Evolutionary conservation across 35 echinoderm and acorn worm species (phyloP).

Genomic region (Heliocidaris tuberculata): DNA sequence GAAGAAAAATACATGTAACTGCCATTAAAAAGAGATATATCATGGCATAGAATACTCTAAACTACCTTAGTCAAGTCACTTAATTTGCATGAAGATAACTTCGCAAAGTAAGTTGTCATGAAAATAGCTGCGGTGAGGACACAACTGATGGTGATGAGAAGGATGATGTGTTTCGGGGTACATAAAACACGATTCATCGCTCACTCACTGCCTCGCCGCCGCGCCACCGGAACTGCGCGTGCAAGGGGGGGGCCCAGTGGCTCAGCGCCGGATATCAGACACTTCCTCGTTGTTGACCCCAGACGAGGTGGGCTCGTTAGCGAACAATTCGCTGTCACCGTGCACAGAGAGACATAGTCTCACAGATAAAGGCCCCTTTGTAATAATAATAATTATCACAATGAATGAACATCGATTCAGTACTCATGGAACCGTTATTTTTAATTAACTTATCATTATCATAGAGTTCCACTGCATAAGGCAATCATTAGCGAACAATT

Average conservation of each 20-base stretch:
- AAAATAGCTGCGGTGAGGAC: background rate
- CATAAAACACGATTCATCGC: conserved; percentile 16
- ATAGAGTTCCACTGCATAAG: background rate
- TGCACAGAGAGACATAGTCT: background rate
- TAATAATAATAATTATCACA: background rate
- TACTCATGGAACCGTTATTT: too few species aligned
- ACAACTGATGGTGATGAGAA: background rate
- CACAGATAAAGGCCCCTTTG: background rate
- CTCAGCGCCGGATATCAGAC: conserved; percentile 26
- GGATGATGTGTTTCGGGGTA: background rate
- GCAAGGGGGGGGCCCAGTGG: background rate
- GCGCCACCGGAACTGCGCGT: background rate
- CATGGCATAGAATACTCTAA: too few species aligned
- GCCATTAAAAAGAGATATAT: too few species aligned
- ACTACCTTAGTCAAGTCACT: too few species aligned
- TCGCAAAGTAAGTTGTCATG: background rate
- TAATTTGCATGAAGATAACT: too few species aligned
- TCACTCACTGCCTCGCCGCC: background rate
- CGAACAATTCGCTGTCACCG: conserved; percentile 37
- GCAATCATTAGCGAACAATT: background rate
- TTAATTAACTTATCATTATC: too few species aligned
- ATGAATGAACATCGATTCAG: too few species aligned
- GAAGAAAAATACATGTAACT: too few species aligned
- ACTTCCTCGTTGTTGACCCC: conserved; percentile 35
- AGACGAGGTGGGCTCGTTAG: conserved; percentile 38